phyloP scores from a whole-genome alignment of 1,140 invertebrate genomes.

The Polypedilum vanderplanki region DNA sequence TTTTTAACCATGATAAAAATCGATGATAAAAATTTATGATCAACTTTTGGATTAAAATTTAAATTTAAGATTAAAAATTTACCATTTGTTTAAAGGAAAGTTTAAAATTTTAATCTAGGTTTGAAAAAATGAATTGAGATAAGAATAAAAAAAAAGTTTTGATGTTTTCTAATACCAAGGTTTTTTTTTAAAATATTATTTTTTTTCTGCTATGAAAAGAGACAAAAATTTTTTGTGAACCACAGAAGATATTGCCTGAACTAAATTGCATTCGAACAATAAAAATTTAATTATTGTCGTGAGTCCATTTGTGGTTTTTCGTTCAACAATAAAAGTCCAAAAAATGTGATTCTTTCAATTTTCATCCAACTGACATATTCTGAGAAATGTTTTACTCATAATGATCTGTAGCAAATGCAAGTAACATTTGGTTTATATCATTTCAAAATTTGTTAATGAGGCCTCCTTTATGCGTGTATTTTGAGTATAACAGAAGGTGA shows the following conservation, averaged over 20 bases:
- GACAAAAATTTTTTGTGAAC: too few relatives aligned
- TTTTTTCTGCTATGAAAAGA: too few relatives aligned
- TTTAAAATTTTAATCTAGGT: too few relatives aligned
- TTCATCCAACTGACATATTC: neutral
- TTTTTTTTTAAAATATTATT: too few relatives aligned
- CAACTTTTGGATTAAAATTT: too few relatives aligned
- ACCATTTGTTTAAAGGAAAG: too few relatives aligned
- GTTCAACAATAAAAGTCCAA: neutral
- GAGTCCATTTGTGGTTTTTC: neutral
- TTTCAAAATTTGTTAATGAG: neutral
- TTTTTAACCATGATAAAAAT: too few relatives aligned
- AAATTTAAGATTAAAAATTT: too few relatives aligned
- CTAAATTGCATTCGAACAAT: neutral
- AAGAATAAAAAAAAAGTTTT: too few relatives aligned
- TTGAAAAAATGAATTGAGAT: too few relatives aligned
- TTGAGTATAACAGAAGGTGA: neutral
- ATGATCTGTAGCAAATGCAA: conserved; percentile 11
- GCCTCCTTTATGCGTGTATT: neutral
- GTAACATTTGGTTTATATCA: neutral
- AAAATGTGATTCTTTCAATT: neutral
- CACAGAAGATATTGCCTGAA: neutral
- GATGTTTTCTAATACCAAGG: too few relatives aligned
- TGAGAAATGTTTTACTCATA: neutral
- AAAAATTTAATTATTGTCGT: neutral
- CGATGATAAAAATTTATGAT: too few relatives aligned